Evolutionary conservation across 2,113 vertebrate species (phyloP).

Genomic region (Zeus faber): DNA sequence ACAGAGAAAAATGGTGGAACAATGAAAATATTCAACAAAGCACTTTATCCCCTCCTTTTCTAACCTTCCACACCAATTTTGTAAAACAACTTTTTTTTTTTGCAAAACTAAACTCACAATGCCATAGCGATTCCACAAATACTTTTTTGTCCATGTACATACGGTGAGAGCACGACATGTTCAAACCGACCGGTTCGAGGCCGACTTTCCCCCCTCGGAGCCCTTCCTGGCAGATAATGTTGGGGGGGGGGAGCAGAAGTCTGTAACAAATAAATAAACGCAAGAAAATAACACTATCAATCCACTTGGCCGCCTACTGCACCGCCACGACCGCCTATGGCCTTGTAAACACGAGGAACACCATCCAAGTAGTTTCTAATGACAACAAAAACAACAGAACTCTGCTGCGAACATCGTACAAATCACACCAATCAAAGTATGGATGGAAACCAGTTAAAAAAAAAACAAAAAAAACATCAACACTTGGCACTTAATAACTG

Average conservation of each 20-base stretch:
- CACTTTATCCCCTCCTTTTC: slow-evolving; percentile 44
- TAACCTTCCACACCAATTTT: slow-evolving; percentile 58
- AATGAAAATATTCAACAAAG: slow-evolving; percentile 56
- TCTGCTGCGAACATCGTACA: slow-evolving; percentile 48
- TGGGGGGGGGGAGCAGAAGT: not conserved
- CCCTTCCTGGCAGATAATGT: no score
- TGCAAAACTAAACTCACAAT: slow-evolving; percentile 66
- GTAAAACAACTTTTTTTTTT: slow-evolving; percentile 59
- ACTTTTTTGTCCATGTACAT: slow-evolving; percentile 46
- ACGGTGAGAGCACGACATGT: slow-evolving; percentile 58
- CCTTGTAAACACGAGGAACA: slow-evolving; percentile 58
- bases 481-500: slow-evolving; percentile 68
- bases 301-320: slow-evolving; percentile 35
- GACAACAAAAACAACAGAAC: slow-evolving; percentile 47
- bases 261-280: slow-evolving; percentile 55
- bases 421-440: slow-evolving; percentile 48
- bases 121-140: slow-evolving; percentile 61
- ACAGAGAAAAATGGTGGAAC: slow-evolving; percentile 52
- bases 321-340: slow-evolving; percentile 25
- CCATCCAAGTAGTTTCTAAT: slow-evolving; percentile 46
- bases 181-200: slow-evolving; percentile 44
- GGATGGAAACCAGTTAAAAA: slow-evolving; percentile 41
- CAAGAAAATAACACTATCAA: slow-evolving; percentile 34
- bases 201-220: no score
- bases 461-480: slow-evolving; percentile 42